These are phyloP conservation scores for Netelia inedita DNA, from an alignment of 2,888 invertebrate species.

Conservation along the genomic window DNA sequence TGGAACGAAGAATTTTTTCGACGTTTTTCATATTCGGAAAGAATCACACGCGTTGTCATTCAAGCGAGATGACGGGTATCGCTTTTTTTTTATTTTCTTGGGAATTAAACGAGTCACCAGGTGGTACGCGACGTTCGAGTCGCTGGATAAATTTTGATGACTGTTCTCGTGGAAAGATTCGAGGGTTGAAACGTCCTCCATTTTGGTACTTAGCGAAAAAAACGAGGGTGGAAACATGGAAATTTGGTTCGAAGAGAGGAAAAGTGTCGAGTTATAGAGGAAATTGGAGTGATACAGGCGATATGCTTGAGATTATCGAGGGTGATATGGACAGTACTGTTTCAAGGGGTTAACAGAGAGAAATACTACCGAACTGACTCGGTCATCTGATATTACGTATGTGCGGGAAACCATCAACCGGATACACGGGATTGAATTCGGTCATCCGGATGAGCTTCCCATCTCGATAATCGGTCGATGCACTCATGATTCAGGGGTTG, in stretches of 20 bases:
- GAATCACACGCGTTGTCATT: constrained; percentile 33
- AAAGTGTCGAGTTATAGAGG: background rate
- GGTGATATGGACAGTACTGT: constrained; percentile 17
- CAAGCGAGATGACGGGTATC: constrained; percentile 26
- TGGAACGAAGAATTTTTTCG: constrained; percentile 26
- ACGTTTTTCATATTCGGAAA: constrained; percentile 24
- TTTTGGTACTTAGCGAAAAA: no score
- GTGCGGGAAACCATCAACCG: constrained; percentile 40
- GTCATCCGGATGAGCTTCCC: constrained; percentile 57
- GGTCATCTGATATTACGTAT: constrained; percentile 49
- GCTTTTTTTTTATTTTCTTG: background rate
- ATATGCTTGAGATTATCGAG: constrained; percentile 26
- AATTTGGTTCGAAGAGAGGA: no score
- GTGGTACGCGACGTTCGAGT: no score
- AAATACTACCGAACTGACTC: constrained; percentile 41
- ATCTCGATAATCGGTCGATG: constrained; percentile 64
- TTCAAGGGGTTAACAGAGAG: constrained; percentile 28
- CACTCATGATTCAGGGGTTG: constrained; percentile 3
- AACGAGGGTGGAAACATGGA: no score
- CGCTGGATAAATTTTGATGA: no score
- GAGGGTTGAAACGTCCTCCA: no score
- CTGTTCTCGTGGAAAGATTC: no score
- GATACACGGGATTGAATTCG: constrained; percentile 58
- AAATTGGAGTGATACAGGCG: constrained; percentile 10
- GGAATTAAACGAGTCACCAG: background rate